A percentile compares a stretch with the other conserved stretches of the same genome.
Evolutionary conservation across 2,797 vertebrate genomes (phyloP).

Genomic region (Syngnathus acus): DNA sequence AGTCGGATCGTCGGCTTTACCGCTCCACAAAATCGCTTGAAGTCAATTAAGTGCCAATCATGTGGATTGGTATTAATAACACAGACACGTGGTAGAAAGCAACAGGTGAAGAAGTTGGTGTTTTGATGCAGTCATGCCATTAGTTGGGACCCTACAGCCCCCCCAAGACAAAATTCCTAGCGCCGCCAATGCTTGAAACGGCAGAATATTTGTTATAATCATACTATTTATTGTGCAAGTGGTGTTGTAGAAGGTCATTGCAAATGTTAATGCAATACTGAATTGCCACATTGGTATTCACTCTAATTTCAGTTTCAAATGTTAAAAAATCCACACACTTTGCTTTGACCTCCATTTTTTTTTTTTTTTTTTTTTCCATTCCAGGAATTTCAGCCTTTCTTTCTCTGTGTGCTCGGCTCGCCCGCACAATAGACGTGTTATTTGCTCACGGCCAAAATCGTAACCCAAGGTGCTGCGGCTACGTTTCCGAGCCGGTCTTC

Average conservation of each 20-base stretch:
- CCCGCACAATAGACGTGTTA: slow-evolving; percentile 24
- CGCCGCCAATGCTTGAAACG: no score
- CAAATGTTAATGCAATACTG: neutral
- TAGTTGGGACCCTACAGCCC: no score
- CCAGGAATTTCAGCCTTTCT: slow-evolving; percentile 23
- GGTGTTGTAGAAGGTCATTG: no score
- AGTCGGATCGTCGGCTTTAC: neutral
- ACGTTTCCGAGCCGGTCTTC: slow-evolving; percentile 23
- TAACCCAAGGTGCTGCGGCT: slow-evolving; percentile 22
- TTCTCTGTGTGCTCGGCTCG: slow-evolving; percentile 22
- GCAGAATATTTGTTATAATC: no score
- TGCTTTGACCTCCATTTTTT: slow-evolving; percentile 24
- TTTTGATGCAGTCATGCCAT: no score
- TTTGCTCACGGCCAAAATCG: slow-evolving; percentile 15
- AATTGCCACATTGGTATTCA: neutral
- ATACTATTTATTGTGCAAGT: no score
- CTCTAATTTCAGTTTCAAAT: neutral
- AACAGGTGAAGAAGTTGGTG: neutral
- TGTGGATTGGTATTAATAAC: neutral
- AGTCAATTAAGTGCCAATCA: neutral
- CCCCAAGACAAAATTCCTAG: no score
- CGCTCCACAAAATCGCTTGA: neutral
- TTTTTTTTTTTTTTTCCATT: slow-evolving; percentile 16
- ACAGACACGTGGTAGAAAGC: neutral
- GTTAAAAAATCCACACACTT: slow-evolving; percentile 2